Evolutionary conservation across 2,888 invertebrate species (phyloP), one percentile per base, ranked within the genome.

Genomic region (Drosophila lacicola): DNA sequence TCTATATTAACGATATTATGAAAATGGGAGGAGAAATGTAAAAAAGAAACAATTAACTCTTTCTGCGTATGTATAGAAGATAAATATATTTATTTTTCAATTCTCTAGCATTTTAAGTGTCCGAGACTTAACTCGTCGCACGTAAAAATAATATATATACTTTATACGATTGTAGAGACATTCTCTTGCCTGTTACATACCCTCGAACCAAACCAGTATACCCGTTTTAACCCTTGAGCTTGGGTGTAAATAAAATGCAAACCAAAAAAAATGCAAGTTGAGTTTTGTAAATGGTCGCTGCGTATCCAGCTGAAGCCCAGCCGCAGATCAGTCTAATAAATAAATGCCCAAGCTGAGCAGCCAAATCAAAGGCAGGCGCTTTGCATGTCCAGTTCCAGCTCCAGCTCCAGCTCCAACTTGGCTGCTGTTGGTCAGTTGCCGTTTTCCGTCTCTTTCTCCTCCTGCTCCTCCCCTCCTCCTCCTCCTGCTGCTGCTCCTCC

Each of bases 301-400:
- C 53, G 61, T 44, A 46, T 36, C n/a, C 53, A 45, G 53, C n/a
- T 21, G 49, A 36, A 68, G 49, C 67, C 21, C 14, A 45, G 39
- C 36, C 45, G 45, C 34, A 29, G 39, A 57, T 61, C 51, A 64
- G 53, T 54, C 67, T 78, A 58, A 78, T 83, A 74, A 74, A 83
- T 83, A 78, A 80, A 70, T 81, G 74, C 69, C 70, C 70, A 71
- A 64, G 51, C 67, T 67, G 80, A 61, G 57, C 39, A 56, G n/a
- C 17, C 68, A 33, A 66, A 71, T 45, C 42, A 55, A 49, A 34
- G 46, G 45, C 56, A 46, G n/a, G 1, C 34, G 45, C 39, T 74
- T 72, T 72, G 55, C 74, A 74, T 75, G 65, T 37, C 17, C 17
- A 34, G 10, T 29, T 50, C 9, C 17, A 34, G 14, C 44, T 29